phyloP scores from a whole-genome alignment of 2,113 vertebrate species.

The Poecile atricapillus region DNA sequence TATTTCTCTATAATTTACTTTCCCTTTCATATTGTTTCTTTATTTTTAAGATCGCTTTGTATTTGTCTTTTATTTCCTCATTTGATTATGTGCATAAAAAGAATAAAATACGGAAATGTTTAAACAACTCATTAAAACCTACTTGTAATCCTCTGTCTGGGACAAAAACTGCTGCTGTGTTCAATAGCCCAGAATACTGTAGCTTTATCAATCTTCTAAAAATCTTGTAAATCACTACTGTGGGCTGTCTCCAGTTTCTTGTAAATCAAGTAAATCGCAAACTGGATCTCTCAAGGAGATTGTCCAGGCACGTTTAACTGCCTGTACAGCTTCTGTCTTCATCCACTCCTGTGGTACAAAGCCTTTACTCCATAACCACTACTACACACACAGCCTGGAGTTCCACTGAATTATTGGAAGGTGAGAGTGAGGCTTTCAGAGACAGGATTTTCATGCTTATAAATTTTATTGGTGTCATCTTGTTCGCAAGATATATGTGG shows the following conservation, averaged over 20 bases:
- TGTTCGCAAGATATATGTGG: neutral
- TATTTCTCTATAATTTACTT: neutral
- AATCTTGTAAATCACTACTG: neutral
- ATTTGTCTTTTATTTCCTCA: neutral
- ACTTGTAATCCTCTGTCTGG: neutral
- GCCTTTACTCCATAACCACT: neutral
- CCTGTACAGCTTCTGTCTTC: neutral
- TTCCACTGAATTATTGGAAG: constrained; percentile 1
- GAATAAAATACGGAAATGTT: neutral
- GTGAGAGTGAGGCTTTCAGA: constrained; percentile 2
- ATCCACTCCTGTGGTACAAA: neutral
- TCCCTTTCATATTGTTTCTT: neutral
- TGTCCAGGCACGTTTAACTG: neutral
- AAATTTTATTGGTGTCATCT: constrained; percentile 33
- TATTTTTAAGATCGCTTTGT: neutral
- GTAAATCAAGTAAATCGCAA: neutral
- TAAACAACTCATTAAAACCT: constrained; percentile 2
- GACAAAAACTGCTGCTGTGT: neutral
- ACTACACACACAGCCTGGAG: neutral
- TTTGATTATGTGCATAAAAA: neutral
- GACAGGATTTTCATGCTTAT: constrained; percentile 26
- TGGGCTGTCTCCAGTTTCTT: neutral
- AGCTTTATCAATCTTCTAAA: neutral
- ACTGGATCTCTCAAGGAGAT: neutral
- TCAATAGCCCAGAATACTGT: neutral